Percentiles rank a stretch among this genome's conserved stretches.
These are phyloP conservation scores for Emydoidea blandingii DNA, from an alignment of 2,797 vertebrate genomes.

Conservation along the genomic window DNA sequence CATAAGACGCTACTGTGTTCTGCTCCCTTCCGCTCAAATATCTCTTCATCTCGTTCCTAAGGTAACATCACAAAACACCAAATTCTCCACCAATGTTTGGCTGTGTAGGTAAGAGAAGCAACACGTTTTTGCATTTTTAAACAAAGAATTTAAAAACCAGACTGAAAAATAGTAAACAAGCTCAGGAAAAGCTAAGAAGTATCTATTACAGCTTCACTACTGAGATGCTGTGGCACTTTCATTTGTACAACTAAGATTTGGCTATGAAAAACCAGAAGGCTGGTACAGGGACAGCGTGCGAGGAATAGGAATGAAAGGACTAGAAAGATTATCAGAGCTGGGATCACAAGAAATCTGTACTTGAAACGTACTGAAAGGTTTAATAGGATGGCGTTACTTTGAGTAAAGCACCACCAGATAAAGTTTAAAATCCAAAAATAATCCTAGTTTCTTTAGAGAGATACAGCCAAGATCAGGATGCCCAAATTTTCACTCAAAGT, in stretches of 20 bases:
- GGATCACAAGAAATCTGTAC: background rate
- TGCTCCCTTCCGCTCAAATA: background rate
- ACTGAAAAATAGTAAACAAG: background rate
- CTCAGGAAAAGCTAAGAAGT: background rate
- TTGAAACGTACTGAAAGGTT: background rate
- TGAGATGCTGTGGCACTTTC: background rate
- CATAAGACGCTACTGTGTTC: background rate
- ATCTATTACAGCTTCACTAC: background rate
- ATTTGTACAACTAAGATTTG: background rate
- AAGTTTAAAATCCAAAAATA: background rate
- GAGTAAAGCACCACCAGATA: background rate
- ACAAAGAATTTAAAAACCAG: background rate
- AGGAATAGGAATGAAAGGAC: background rate
- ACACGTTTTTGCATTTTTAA: background rate
- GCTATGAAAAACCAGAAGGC: background rate
- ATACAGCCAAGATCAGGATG: background rate
- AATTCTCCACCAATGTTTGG: background rate
- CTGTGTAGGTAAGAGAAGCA: background rate
- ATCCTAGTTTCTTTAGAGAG: background rate
- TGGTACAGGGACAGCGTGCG: background rate
- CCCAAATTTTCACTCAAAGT: too few species aligned
- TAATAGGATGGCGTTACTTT: background rate
- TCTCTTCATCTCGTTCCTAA: background rate
- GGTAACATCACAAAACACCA: background rate
- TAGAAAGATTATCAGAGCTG: background rate